A percentile compares a stretch with the other conserved stretches of the same genome.
Conservation (phyloP, 2,797 vertebrate genomes). For the Peromyscus melanophrys region DNA sequence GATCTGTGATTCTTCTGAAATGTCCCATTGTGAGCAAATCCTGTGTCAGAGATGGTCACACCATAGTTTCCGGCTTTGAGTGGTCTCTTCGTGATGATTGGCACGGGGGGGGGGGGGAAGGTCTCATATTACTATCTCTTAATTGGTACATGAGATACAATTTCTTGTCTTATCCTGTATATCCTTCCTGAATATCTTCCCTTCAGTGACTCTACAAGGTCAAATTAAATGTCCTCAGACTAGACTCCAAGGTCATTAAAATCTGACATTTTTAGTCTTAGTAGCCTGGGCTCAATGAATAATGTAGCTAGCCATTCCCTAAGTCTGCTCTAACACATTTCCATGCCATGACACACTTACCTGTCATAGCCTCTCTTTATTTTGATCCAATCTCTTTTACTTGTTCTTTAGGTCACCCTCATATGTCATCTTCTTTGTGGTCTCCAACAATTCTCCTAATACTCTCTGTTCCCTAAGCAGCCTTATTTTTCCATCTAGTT, state of each 20-base stretch:
- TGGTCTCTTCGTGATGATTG: background rate
- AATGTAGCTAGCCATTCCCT: background rate
- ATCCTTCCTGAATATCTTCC: constrained; percentile 17
- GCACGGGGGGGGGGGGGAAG: background rate
- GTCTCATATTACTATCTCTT: background rate
- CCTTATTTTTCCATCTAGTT: background rate
- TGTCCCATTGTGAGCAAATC: background rate
- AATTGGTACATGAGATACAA: background rate
- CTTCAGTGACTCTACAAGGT: background rate
- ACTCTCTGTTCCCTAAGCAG: background rate
- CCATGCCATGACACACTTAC: background rate
- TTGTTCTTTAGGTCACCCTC: background rate
- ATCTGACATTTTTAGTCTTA: background rate
- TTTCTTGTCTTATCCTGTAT: background rate
- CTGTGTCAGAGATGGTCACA: background rate
- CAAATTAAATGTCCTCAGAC: background rate
- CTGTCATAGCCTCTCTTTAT: background rate
- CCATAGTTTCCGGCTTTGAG: background rate
- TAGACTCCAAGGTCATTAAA: constrained; percentile 13
- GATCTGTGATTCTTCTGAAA: constrained; percentile 19
- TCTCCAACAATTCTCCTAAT: background rate
- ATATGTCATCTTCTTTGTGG: background rate
- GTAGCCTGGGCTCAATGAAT: background rate
- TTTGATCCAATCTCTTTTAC: background rate
- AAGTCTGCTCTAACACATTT: background rate